A percentile compares a stretch with the other conserved stretches of the same genome.
These are phyloP conservation scores for Oikopleura vanhoeffeni DNA, from an alignment of 23 tunicate genomes.

Conservation along the genomic window DNA sequence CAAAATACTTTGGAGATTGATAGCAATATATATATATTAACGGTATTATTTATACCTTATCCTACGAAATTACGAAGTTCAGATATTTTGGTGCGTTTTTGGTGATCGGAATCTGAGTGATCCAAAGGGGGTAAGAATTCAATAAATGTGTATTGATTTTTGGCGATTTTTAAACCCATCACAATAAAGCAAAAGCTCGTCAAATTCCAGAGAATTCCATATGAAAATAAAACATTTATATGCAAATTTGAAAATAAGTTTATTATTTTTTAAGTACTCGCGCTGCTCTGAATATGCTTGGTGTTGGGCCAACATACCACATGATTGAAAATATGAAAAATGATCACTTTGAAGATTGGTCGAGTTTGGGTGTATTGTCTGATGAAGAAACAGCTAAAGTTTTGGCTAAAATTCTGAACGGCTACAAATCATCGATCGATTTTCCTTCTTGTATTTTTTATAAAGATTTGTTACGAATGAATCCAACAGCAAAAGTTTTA, in stretches of 20 bases:
- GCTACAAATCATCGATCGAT: not conserved
- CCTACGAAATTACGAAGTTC: no score
- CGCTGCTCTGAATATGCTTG: not conserved
- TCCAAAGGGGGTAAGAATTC: no score
- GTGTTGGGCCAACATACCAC: not conserved
- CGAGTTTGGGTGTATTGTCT: not conserved
- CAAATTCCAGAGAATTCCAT: no score
- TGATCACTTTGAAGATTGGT: not conserved
- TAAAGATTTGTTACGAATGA: not conserved
- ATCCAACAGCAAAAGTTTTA: not conserved
- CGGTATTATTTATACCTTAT: no score
- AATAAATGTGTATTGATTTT: no score
- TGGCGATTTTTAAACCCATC: no score
- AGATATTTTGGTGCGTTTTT: no score
- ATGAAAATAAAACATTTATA: not conserved
- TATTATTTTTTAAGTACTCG: not conserved
- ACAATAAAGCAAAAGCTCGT: no score
- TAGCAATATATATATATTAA: no score
- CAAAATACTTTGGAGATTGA: no score
- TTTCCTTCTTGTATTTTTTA: not conserved
- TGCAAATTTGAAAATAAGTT: not conserved
- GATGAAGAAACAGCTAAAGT: not conserved
- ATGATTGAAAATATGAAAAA: not conserved
- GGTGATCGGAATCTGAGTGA: no score
- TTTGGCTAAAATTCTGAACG: not conserved